Percentiles rank a stretch among this genome's conserved stretches.
These are phyloP conservation scores for Cossypha caffra DNA, from an alignment of 2,797 vertebrate genomes.

Conservation along the genomic window DNA sequence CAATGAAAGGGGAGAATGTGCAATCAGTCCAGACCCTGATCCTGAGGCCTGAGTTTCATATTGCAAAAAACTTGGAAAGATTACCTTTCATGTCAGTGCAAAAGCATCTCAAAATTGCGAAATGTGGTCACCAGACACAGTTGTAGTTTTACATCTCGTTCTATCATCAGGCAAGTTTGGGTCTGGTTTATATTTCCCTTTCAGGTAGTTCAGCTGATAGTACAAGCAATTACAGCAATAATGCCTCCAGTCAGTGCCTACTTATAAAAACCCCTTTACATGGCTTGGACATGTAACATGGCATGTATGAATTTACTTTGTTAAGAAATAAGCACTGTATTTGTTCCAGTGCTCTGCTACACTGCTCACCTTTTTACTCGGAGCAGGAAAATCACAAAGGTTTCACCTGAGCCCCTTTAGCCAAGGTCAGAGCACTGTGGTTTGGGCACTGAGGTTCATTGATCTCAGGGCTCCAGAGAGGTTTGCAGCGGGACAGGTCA, in stretches of 20 bases:
- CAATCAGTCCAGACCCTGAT: background rate
- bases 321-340: background rate
- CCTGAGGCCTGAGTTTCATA: background rate
- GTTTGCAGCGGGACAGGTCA: background rate
- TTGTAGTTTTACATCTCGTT: background rate
- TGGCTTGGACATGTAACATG: rapidly evolving
- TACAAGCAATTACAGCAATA: background rate
- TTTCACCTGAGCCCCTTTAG: background rate
- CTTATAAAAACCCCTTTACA: background rate
- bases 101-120: slow-evolving; percentile 53
- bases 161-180: background rate
- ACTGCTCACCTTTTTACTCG: background rate
- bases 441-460: background rate
- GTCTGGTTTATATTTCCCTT: slow-evolving; percentile 49
- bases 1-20: background rate
- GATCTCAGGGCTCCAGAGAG: background rate
- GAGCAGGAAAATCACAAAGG: background rate
- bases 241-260: background rate
- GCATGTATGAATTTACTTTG: background rate
- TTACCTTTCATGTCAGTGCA: slow-evolving; percentile 3
- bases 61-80: slow-evolving; percentile 47
- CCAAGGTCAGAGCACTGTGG: background rate
- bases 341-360: background rate
- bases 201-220: slow-evolving; percentile 17
- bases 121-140: slow-evolving; percentile 46